A percentile compares a stretch with the other conserved stretches of the same genome.
Conservation (phyloP, 2,888 invertebrate genomes). For the Merodon equestris region DNA sequence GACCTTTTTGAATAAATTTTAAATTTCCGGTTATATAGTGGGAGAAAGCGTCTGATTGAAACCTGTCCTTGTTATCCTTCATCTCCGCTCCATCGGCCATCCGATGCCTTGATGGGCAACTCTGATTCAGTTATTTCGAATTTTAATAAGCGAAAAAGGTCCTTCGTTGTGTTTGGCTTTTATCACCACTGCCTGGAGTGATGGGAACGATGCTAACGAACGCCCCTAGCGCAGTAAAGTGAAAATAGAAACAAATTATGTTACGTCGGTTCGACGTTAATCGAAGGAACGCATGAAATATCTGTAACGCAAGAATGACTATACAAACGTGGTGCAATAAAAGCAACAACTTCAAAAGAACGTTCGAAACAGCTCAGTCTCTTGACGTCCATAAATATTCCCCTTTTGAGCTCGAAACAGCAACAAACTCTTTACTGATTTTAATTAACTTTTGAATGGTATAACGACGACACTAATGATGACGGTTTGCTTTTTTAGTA, state of each 20-base stretch:
- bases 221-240: too few species aligned
- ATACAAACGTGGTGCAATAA: slow-evolving; percentile 13
- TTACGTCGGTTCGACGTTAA: too few species aligned
- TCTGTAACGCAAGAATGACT: too few species aligned
- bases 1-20: background rate
- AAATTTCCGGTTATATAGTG: too few species aligned
- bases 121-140: slow-evolving; percentile 19
- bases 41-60: slow-evolving; percentile 19
- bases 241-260: too few species aligned
- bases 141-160: slow-evolving; percentile 45
- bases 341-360: slow-evolving; percentile 34
- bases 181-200: too few species aligned
- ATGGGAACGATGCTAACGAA: too few species aligned
- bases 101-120: slow-evolving; percentile 2
- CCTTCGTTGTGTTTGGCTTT: background rate
- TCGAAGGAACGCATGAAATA: too few species aligned
- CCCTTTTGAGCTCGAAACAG: slow-evolving; percentile 35
- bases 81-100: background rate
- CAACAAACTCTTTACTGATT: slow-evolving; percentile 39
- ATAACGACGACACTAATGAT: slow-evolving; percentile 51
- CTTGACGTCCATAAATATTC: slow-evolving; percentile 46
- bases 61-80: slow-evolving; percentile 24
- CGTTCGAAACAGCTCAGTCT: slow-evolving; percentile 35
- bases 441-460: slow-evolving; percentile 64
- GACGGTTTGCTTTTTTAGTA: slow-evolving; percentile 45